Percentiles rank a stretch among this genome's conserved stretches.
Conservation (phyloP, 2,888 invertebrate species). For the Amiota minor region DNA sequence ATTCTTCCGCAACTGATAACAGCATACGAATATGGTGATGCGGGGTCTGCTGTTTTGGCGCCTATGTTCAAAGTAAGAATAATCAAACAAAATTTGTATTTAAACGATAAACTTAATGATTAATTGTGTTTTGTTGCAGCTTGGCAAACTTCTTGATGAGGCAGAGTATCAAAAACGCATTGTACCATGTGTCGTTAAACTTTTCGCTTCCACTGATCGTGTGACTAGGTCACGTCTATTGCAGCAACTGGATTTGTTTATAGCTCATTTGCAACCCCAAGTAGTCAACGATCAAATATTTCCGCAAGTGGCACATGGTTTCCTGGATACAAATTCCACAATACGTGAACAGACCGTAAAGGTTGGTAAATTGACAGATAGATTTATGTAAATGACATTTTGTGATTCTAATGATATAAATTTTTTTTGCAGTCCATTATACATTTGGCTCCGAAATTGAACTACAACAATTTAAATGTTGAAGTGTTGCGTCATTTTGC, state of each 20-base stretch:
- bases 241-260: conserved; percentile 94
- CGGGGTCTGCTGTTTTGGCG: conserved; percentile 93
- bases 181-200: conserved; percentile 96
- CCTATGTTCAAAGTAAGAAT: conserved; percentile 90
- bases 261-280: conserved; percentile 83
- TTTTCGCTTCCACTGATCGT: conserved; percentile 96
- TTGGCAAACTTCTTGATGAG: conserved; percentile 91
- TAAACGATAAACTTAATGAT: background rate
- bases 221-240: conserved; percentile 94
- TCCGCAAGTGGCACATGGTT: conserved; percentile 94
- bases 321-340: conserved; percentile 96
- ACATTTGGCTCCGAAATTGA: conserved; percentile 94
- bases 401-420: background rate
- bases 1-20: conserved; percentile 95
- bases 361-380: conserved; percentile 72
- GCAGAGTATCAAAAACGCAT: conserved; percentile 96
- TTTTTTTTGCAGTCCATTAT: conserved; percentile 83
- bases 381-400: background rate
- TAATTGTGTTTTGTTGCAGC: conserved; percentile 76
- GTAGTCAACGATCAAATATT: conserved; percentile 97
- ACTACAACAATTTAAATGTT: conserved; percentile 97
- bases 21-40: conserved; percentile 98
- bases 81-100: conserved; percentile 3
- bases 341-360: conserved; percentile 98
- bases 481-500: conserved; percentile 97